A percentile compares a stretch with the other conserved stretches of the same genome.
Evolutionary conservation across 2,797 vertebrate genomes (phyloP).

Genomic region (Peromyscus aztecus): DNA sequence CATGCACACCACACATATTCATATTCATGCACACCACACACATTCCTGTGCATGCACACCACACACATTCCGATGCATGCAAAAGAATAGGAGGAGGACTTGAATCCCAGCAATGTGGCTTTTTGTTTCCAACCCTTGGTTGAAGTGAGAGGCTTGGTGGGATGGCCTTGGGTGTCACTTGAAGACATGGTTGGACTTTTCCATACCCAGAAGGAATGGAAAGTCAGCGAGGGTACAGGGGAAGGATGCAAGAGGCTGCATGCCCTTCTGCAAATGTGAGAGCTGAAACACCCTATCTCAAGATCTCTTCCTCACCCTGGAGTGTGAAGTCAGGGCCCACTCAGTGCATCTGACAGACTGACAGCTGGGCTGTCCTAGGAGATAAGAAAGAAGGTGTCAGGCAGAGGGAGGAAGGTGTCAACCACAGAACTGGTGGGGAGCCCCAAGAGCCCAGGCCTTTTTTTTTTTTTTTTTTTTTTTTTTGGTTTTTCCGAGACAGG

Average conservation of each 20-base stretch:
- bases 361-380: not conserved
- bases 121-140: not conserved
- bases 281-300: slow-evolving; percentile 65
- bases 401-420: slow-evolving; percentile 75
- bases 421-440: slow-evolving; percentile 63
- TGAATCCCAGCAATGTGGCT: not conserved
- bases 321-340: slow-evolving; percentile 79
- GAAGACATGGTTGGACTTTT: slow-evolving; percentile 45
- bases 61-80: no score
- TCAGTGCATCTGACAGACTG: slow-evolving; percentile 65
- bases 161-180: not conserved
- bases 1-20: no score
- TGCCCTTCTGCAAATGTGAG: slow-evolving; percentile 71
- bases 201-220: not conserved
- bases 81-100: not conserved
- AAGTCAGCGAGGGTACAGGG: not conserved
- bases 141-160: not conserved
- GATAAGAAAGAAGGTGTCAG: slow-evolving; percentile 74
- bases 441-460: no score
- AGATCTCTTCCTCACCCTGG: slow-evolving; percentile 65
- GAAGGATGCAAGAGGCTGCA: not conserved
- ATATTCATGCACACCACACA: no score
- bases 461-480: no score
- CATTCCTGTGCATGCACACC: not conserved
- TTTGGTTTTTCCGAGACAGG: no score